A percentile compares a stretch with the other conserved stretches of the same genome.
phyloP scores from a whole-genome alignment of 2,888 invertebrate genomes.

The Onchidella celtica region DNA sequence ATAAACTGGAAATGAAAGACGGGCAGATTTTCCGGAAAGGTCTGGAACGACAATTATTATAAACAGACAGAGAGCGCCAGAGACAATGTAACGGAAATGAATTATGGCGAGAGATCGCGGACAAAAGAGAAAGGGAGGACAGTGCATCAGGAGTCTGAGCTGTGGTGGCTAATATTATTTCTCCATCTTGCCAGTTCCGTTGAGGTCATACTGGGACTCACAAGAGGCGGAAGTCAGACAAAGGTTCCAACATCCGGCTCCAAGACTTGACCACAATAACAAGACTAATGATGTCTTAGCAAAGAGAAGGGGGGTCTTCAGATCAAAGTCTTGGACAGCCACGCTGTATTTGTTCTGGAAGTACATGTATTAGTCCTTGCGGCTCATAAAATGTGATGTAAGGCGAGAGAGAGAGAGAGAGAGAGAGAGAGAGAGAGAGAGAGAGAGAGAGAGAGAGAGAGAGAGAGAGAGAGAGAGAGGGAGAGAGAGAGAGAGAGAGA shows the following conservation, averaged over 20 bases:
- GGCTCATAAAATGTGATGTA: no score
- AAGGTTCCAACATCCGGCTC: not conserved
- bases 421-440: not conserved
- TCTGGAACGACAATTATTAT: no score
- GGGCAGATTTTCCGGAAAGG: no score
- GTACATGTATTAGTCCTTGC: not conserved
- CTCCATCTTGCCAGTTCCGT: not conserved
- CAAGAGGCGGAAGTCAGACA: not conserved
- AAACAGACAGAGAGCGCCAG: no score
- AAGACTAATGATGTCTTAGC: not conserved
- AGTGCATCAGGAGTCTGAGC: no score
- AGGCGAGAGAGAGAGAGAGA: not conserved
- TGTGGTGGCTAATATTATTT: not conserved
- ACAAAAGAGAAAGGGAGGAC: no score
- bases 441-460: not conserved
- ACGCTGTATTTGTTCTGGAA: not conserved
- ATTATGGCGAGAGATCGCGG: no score
- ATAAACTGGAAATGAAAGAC: no score
- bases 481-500: not conserved
- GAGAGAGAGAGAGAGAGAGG: not conserved
- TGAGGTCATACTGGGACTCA: not conserved
- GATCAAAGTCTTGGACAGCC: not conserved
- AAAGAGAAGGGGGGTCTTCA: not conserved
- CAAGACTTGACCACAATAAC: not conserved
- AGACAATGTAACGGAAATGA: no score